Evolutionary conservation across 2,888 invertebrate species (phyloP), one percentile per base, ranked within the genome.

Genomic region (Andrena flavipes): DNA sequence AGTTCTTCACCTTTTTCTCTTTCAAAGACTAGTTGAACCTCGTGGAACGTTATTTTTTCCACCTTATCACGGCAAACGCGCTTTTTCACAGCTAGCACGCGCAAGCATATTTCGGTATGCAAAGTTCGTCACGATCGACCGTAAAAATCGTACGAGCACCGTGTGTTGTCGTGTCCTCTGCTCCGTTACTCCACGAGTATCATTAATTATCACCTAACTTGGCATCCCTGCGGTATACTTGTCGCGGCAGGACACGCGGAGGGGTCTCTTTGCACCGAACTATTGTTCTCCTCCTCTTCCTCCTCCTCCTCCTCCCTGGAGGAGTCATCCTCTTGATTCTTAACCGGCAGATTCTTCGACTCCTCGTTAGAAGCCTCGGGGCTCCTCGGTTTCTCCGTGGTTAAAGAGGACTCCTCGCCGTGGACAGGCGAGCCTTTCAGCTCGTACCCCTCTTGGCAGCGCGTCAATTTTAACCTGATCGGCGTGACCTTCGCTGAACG

Each of bases 141-240:
- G 74, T 77, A 78, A 80, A 80, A 56, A 80, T 82, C 80, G 69
- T 80, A 80, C 80, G 56, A 80, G 80, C 80, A 80, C 80, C 80
- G 78, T 76, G 13, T 76, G 63, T 71, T 74, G 51, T 76, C 54
- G 42, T 65, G 76, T 76, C 59, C 72, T 78, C 68, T 68, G 71
- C 79, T 74, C 79, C 79, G 30, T 83, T 80, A 83, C 73, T 81
- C 76, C 91, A 92, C 93, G 93, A 93, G 92, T 93, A 93, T 94
- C 96, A 97, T 97, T 94, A 93, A 93, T 94, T 96, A 97, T 97
- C 97, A 97, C 96, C 97, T 97, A 96, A 97, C 97, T 96, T 97
- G 97, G 95, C 97, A 97, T 95, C 97, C 97, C 95, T 97, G 97
- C 94, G 96, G 96, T 95, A 92, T 95, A 92, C 82, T 82, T 75